phyloP scores from a whole-genome alignment of 2,888 invertebrate genomes.

The Agrypnus murinus region DNA sequence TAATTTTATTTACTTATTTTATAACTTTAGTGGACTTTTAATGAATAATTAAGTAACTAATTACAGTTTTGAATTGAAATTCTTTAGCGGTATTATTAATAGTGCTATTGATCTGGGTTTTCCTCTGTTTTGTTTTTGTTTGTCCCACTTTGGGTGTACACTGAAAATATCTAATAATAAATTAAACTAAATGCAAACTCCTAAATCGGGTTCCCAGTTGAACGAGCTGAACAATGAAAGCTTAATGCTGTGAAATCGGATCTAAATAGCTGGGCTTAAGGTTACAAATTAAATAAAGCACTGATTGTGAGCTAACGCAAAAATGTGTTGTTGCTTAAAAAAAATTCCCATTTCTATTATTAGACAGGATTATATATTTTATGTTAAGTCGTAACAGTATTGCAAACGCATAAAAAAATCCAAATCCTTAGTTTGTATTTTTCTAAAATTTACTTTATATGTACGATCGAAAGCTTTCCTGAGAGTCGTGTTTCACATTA shows the following conservation, averaged over 20 bases:
- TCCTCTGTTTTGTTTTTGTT: background rate
- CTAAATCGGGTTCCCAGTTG: slow-evolving; percentile 11
- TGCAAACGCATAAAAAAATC: too few species aligned
- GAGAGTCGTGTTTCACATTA: background rate
- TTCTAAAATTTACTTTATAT: background rate
- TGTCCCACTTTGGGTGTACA: background rate
- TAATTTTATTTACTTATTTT: too few species aligned
- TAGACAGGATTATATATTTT: too few species aligned
- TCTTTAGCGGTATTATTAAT: background rate
- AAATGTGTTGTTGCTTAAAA: background rate
- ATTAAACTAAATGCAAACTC: background rate
- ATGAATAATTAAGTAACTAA: too few species aligned
- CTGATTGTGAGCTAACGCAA: slow-evolving; percentile 6
- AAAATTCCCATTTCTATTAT: too few species aligned
- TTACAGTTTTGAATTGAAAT: background rate
- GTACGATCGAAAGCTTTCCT: slow-evolving; percentile 2
- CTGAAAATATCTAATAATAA: slow-evolving; percentile 10
- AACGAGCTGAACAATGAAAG: slow-evolving; percentile 21
- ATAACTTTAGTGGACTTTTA: too few species aligned
- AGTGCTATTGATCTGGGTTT: background rate
- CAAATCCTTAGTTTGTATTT: too few species aligned
- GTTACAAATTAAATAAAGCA: slow-evolving; percentile 23
- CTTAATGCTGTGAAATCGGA: slow-evolving; percentile 25
- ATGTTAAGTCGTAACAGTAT: too few species aligned
- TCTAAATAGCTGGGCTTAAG: slow-evolving; percentile 10